Conservation (phyloP, 2,797 vertebrate species). For the Darevskia nairensis region DNA sequence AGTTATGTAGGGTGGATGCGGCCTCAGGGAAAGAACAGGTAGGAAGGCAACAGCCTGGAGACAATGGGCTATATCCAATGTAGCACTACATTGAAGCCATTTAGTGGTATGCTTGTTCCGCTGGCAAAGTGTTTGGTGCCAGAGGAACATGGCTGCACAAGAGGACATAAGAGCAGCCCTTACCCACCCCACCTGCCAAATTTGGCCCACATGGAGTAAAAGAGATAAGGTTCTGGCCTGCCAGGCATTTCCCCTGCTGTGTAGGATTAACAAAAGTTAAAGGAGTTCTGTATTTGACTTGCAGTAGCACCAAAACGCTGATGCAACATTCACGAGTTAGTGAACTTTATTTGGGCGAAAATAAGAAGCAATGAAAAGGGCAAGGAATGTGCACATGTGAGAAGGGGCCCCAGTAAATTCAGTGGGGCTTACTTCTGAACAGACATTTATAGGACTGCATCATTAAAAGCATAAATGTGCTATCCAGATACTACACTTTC, state of each 20-base stretch:
- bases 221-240: no score
- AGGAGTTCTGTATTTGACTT: background rate
- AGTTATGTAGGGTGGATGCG: no score
- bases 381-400: background rate
- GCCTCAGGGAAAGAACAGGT: background rate
- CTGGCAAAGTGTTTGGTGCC: no score
- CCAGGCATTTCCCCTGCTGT: no score
- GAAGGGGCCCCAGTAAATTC: background rate
- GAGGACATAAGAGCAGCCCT: no score
- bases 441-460: background rate
- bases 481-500: no score
- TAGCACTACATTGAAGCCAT: no score
- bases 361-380: background rate
- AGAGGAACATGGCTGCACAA: no score
- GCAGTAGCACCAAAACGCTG: fast-evolving
- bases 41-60: background rate
- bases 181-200: no score
- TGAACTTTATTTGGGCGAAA: background rate
- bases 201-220: background rate
- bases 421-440: background rate
- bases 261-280: no score
- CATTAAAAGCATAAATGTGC: background rate
- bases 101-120: no score
- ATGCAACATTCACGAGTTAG: background rate
- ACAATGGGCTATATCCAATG: background rate